phyloP scores from a whole-genome alignment of 2,113 vertebrate genomes.

The Antechinus flavipes region DNA sequence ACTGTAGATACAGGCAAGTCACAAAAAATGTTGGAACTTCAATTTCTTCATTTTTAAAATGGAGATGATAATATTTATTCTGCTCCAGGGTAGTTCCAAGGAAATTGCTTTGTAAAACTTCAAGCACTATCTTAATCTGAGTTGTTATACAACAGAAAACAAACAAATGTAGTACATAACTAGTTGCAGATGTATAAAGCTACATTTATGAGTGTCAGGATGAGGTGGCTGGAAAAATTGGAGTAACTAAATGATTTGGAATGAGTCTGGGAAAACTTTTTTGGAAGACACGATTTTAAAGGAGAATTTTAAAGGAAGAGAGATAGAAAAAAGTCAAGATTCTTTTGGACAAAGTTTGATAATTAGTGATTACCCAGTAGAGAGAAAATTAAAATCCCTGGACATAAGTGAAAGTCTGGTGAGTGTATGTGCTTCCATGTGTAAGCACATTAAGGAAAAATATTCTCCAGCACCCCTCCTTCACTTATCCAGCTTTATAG shows the following conservation, averaged over 20 bases:
- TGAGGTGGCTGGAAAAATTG: background rate
- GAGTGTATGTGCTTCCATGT: background rate
- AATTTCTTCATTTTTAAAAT: background rate
- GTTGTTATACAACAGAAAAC: conserved; percentile 12
- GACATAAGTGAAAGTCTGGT: background rate
- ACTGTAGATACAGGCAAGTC: background rate
- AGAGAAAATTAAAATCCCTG: background rate
- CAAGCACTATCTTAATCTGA: background rate
- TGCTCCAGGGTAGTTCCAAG: background rate
- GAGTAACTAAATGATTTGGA: background rate
- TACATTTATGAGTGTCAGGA: conserved; percentile 38
- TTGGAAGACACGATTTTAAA: conserved; percentile 35
- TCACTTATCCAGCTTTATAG: background rate
- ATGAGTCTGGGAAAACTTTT: conserved; percentile 22
- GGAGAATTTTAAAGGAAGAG: conserved; percentile 14
- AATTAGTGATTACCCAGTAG: conserved; percentile 10
- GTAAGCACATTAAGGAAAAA: background rate
- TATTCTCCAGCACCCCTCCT: background rate
- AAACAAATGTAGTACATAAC: conserved; percentile 22
- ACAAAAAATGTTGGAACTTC: background rate
- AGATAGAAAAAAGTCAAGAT: background rate
- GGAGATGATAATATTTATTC: background rate
- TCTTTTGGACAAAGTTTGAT: background rate
- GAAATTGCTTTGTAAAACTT: background rate
- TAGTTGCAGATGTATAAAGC: conserved; percentile 21